Evolutionary conservation across 2,888 invertebrate species (phyloP).

Genomic region (Phortica magna): DNA sequence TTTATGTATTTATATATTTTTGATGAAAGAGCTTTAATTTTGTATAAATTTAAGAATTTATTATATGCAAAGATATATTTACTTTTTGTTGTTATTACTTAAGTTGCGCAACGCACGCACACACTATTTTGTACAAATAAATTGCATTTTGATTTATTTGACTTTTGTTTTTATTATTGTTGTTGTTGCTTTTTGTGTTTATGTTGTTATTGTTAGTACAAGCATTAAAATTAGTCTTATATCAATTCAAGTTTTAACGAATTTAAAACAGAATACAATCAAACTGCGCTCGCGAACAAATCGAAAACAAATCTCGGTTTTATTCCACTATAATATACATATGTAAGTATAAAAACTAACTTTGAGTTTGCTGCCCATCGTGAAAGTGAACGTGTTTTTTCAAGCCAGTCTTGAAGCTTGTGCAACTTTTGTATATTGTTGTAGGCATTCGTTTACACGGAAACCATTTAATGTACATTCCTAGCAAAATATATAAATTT

Average conservation of each 20-base stretch:
- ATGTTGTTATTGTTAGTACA: constrained; percentile 36
- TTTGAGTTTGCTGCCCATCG: not conserved
- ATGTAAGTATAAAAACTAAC: not conserved
- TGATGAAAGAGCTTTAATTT: constrained; percentile 46
- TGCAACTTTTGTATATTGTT: not conserved
- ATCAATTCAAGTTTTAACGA: constrained; percentile 68
- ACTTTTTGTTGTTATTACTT: not conserved
- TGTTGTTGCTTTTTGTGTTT: constrained; percentile 41
- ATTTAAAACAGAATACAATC: constrained; percentile 68
- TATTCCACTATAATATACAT: not conserved
- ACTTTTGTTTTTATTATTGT: constrained; percentile 29
- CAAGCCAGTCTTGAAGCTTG: not conserved
- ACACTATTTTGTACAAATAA: not conserved
- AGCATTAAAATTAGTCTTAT: constrained; percentile 49
- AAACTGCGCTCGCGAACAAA: constrained; percentile 42
- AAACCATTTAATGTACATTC: not conserved
- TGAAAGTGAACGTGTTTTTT: not conserved
- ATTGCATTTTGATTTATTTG: not conserved
- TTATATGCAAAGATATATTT: constrained; percentile 1
- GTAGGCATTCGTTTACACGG: not conserved
- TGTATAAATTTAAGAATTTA: not conserved
- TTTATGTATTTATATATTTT: constrained; percentile 6
- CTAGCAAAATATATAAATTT: not conserved
- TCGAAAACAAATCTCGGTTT: constrained; percentile 4
- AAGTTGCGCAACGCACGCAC: not conserved